Base-by-base conservation (phyloP, 2,797 vertebrate genomes). In the Mycteria americana region DNA sequence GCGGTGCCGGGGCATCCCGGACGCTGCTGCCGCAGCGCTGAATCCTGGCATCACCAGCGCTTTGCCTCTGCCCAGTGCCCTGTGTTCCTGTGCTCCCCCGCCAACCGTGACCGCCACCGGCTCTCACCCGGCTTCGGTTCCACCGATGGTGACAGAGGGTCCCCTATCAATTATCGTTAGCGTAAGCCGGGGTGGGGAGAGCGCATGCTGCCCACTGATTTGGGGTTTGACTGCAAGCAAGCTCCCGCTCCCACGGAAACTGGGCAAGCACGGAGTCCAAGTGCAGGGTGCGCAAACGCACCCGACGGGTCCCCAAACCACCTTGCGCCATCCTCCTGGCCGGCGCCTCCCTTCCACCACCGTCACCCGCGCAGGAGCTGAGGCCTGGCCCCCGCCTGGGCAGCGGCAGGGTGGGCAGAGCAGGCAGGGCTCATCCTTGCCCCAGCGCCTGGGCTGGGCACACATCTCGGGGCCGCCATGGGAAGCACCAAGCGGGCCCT, bases 401-500 rank as follows among this genome's bases (percentile, higher is more conserved):
- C 39, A 43, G 33, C 1, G 3, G 37, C 13, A 10, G 33, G 24
- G 9, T 21, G 13, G 27, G 39, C 35, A 83, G 28, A 43, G 45
- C 37, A 45, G 54, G 46, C 68, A 70, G 51, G 45, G 62, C 62
- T 70, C 10, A 3, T 80, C 53, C 54, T 70, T 70, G 41, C 18
- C 35, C 13, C 7, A 0, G 8, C 31, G 13, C 48, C 18, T 24
- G 19, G n/a, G 43, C 37, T 50, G 39, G 74, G 19, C 46, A 8
- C 1, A 0, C 2, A 2, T 9, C 39, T 39, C 31, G 27, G 78
- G 33, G 51, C 30, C 35, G 24, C 22, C 9, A 11, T 0, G 0
- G 56, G 37, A 87, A 57, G 30, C 19, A 50, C 18, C n/a, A 62
- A 43, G 39, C 33, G 31, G 25, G 28, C 35, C 46, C 23, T 41